Base-by-base conservation (phyloP, 2,888 invertebrate genomes). In the Lagria hirta region DNA sequence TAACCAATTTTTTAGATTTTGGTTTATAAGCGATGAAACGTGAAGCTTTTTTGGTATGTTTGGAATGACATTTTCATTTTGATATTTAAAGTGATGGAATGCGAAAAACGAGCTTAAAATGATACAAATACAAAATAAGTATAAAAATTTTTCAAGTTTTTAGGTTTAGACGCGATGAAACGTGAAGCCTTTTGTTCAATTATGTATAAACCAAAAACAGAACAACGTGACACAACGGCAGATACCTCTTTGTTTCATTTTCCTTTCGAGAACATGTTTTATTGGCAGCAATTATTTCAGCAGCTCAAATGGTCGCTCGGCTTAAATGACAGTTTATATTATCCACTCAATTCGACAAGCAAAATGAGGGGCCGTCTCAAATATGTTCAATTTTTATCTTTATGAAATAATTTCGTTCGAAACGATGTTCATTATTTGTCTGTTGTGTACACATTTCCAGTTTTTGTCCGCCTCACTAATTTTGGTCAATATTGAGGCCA, bases 191-290 rank as follows among this genome's bases (percentile, higher is more conserved):
- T 38, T 44, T 44, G 44, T 44, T 27, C 35, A 43, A 22, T 35
- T 16, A 35, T 14, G 15, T 27, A 30, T 8, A 24, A 30, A 43
- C n/a, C 43, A 43, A 43, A 43, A 43, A 43, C 30, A 18, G 14
- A 7, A 7, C 15, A 32, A 41, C 35, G 43, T 43, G 35, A 34
- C 43, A 36, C 15, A 36, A 44, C 44, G 36, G 12, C 36, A 36
- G 36, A 43, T 30, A 29, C 18, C 30, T 33, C 36, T 43, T 43
- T 43, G 43, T 43, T 36, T 23, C 36, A 30, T 43, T 36, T 43
- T 36, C 35, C 43, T 43, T 35, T 35, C 43, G 27, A 43, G 44
- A 44, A 44, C 38, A 38, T 44, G 44, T 44, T 44, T 44, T 38
- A 44, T 38, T 44, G 44, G 38, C 16, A 38, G 33, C 33, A 44